These are phyloP conservation scores for Lucilia cuprina DNA, from an alignment of 1,140 invertebrate genomes.

Conservation along the genomic window DNA sequence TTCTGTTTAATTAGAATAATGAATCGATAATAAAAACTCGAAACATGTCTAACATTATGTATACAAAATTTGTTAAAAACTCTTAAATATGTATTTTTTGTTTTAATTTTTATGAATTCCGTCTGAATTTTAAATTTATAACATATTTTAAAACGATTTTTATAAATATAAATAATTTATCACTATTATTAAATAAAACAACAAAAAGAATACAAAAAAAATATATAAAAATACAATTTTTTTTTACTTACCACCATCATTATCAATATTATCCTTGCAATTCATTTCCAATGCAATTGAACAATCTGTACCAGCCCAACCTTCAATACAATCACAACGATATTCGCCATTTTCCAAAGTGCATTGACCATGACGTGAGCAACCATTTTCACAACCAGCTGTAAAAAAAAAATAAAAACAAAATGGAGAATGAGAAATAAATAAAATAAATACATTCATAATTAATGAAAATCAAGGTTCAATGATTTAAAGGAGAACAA, in stretches of 20 bases:
- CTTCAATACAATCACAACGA: slow-evolving; percentile 87
- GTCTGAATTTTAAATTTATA: background rate
- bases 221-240: background rate
- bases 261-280: slow-evolving; percentile 93
- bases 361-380: slow-evolving; percentile 90
- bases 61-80: background rate
- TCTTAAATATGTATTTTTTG: background rate
- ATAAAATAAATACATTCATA: background rate
- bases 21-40: background rate
- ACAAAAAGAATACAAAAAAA: background rate
- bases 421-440: slow-evolving; percentile 18
- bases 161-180: background rate
- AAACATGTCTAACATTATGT: too few relatives aligned
- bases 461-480: slow-evolving; percentile 34
- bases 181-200: background rate
- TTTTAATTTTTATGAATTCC: too few relatives aligned
- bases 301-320: slow-evolving; percentile 91
- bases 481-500: slow-evolving; percentile 24
- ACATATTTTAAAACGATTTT: background rate
- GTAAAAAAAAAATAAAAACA: slow-evolving; percentile 43
- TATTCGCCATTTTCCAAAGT: slow-evolving; percentile 84
- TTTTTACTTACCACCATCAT: slow-evolving; percentile 86
- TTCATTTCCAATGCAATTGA: slow-evolving; percentile 90
- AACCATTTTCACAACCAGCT: slow-evolving; percentile 96
- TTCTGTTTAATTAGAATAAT: background rate